Base-by-base conservation (phyloP, 2,888 invertebrate genomes). In the Philopedon plagiatum region DNA sequence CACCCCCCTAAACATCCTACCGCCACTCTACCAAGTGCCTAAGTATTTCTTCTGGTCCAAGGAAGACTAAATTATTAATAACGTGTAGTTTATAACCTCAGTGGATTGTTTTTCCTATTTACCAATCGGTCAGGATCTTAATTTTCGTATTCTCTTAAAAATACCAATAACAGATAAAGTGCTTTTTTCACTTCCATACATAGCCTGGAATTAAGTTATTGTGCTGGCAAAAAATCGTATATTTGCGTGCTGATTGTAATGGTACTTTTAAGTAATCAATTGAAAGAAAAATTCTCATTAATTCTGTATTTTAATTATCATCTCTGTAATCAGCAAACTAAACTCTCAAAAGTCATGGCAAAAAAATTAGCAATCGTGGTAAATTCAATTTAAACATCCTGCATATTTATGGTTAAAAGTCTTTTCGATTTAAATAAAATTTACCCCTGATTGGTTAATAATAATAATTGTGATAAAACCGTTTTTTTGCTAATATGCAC, bases 31-130 rank as follows among this genome's bases (percentile, higher is more conserved):
- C 84, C 84, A 86, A 86, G 86, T 86, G 86, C 86, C 86, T 86
- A 85, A 85, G 83, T 80, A 83, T 82, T 83, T 85, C 85, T 85
- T 85, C 85, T 86, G 85, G 85, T 85, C 86, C 86, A 86, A 86
- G 83, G 85, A 85, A 85, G 85, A 86, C 85, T 85, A 84, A 71
- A 82, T 81, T 82, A 83, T 80, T 81, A 81, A 80, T 83, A 83
- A 82, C 81, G 83, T 84, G 84, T 85, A 84, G 83, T 85, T 84
- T 85, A 82, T 84, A 85, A 83, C 81, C 81, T 64, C 58, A 77
- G 82, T 81, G 85, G 84, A 85, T 84, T 85, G 84, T 85, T 85
- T 84, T 83, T 84, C 82, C 83, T 82, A 37, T 29, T 58, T 70
- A 60, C 49, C 70, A 49, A 32, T 13, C 41, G 18, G 34, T 4